phyloP scores from a whole-genome alignment of 2,113 vertebrate genomes.

The Peromyscus maniculatus region DNA sequence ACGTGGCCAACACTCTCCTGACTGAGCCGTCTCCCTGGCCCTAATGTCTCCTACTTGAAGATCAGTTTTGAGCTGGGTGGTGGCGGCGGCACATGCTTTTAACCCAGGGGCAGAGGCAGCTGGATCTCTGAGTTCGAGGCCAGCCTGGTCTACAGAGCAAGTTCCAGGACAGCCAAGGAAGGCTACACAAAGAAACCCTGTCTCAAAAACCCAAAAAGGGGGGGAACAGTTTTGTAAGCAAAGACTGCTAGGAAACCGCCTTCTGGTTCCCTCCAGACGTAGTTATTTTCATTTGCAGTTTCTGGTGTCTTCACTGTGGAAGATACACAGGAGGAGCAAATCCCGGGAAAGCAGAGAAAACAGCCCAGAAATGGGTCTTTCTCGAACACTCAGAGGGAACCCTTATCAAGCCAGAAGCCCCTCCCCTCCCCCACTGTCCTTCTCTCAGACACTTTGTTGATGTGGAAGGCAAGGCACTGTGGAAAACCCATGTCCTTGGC shows the following conservation, averaged over 20 bases:
- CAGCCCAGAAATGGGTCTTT: not conserved
- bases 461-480: not conserved
- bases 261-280: not conserved
- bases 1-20: too few relatives aligned
- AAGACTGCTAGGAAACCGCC: not conserved
- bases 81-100: not conserved
- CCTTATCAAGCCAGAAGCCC: not conserved
- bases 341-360: not conserved
- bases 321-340: not conserved
- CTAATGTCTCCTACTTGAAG: not conserved
- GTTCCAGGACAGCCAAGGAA: not conserved
- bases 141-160: not conserved
- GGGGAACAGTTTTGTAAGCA: not conserved
- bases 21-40: too few relatives aligned
- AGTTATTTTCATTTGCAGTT: not conserved
- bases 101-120: not conserved
- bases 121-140: not conserved
- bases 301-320: not conserved
- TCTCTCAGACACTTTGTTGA: not conserved
- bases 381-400: not conserved
- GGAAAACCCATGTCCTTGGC: not conserved
- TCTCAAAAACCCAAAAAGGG: too few relatives aligned
- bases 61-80: not conserved
- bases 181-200: not conserved
- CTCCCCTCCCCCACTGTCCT: not conserved